phyloP scores from a whole-genome alignment of 2,797 vertebrate genomes.

The Saxicola maurus region DNA sequence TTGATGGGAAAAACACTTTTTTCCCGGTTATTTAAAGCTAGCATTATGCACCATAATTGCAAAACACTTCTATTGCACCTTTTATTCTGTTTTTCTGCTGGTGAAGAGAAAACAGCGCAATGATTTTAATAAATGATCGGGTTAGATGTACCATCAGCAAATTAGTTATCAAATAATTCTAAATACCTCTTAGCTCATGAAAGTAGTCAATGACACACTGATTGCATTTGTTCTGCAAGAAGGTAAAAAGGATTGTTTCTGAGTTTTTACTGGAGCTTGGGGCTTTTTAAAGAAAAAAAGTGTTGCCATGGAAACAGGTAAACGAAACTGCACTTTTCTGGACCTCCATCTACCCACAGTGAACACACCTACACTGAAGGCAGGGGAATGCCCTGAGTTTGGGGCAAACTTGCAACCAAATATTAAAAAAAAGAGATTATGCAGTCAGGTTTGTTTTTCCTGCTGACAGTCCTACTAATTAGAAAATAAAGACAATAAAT shows the following conservation, averaged over 20 bases:
- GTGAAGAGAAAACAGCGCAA: accelerated
- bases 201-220: background rate
- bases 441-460: background rate
- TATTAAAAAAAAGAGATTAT: background rate
- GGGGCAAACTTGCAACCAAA: background rate
- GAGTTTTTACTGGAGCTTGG: background rate
- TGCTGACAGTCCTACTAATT: background rate
- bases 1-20: accelerated
- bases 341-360: background rate
- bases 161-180: background rate
- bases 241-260: background rate
- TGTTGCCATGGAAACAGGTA: background rate
- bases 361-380: background rate
- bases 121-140: background rate
- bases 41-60: background rate
- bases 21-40: background rate
- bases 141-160: background rate
- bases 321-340: background rate
- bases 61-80: background rate
- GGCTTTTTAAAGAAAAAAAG: background rate
- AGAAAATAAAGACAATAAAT: background rate
- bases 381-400: background rate
- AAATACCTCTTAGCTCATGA: background rate
- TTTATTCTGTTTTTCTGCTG: background rate
- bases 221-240: background rate